Percentiles rank a stretch among this genome's conserved stretches.
These are phyloP conservation scores for Poecilia latipinna DNA, from an alignment of 2,113 vertebrate species.

Conservation along the genomic window DNA sequence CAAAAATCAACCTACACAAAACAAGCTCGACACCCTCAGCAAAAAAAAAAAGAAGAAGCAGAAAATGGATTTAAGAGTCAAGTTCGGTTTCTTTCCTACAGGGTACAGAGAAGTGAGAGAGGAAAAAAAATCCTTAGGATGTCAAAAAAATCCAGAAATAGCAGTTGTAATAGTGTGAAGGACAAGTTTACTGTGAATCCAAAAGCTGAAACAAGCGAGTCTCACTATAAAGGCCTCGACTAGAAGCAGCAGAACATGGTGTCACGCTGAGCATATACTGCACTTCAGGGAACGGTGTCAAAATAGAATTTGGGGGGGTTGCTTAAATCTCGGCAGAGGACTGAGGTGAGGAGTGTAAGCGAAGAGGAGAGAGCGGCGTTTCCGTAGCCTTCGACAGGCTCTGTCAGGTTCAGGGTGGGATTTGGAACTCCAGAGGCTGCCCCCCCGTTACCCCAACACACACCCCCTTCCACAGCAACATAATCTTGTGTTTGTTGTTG, in stretches of 20 bases:
- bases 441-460: constrained; percentile 7
- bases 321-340: constrained; percentile 33
- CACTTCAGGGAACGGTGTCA: constrained; percentile 14
- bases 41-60: background rate
- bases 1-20: constrained; percentile 16
- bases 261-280: constrained; percentile 8
- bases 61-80: background rate
- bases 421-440: constrained; percentile 49
- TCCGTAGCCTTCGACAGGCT: constrained; percentile 51
- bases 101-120: background rate
- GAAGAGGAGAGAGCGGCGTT: constrained; percentile 26
- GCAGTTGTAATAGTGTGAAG: constrained; percentile 2
- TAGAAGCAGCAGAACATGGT: constrained; percentile 13
- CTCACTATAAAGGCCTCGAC: constrained; percentile 17
- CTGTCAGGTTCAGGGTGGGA: constrained; percentile 57
- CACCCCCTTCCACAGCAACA: constrained; percentile 19
- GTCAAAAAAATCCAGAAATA: constrained; percentile 11
- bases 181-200: background rate
- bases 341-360: constrained; percentile 33
- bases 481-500: constrained; percentile 60
- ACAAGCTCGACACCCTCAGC: background rate
- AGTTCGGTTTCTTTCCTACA: background rate
- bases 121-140: background rate
- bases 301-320: constrained; percentile 25
- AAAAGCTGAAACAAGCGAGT: constrained; percentile 1